A percentile compares a stretch with the other conserved stretches of the same genome.
phyloP scores from a whole-genome alignment of 1,140 invertebrate species.

The Panulirus ornatus region DNA sequence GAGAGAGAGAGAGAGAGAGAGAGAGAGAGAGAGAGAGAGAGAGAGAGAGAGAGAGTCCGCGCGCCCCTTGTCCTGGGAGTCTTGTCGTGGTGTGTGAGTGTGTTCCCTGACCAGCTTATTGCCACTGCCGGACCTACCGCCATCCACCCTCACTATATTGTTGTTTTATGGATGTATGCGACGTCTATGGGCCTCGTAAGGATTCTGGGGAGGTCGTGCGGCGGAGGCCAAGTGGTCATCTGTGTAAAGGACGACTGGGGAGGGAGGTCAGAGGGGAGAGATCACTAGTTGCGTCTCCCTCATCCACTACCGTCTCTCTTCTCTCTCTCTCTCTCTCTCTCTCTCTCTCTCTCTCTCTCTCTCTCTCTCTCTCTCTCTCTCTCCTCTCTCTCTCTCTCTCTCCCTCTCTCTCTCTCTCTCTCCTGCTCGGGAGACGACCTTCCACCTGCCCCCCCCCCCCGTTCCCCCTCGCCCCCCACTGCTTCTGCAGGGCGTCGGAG shows the following conservation, averaged over 20 bases:
- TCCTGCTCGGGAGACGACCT: not conserved
- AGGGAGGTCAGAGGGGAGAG: not conserved
- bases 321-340: not conserved
- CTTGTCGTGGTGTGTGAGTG: not conserved
- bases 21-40: not conserved
- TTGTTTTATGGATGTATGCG: conserved; percentile 30
- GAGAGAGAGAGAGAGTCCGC: no score
- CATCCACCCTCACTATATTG: conserved; percentile 22
- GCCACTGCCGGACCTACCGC: conserved; percentile 12
- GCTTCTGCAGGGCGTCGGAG: not conserved
- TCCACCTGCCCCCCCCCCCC: not conserved
- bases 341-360: not conserved
- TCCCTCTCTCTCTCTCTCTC: not conserved
- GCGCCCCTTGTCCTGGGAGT: no score
- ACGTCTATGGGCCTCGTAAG: conserved; percentile 16
- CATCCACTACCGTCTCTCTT: not conserved
- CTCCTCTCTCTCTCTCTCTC: not conserved
- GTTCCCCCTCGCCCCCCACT: not conserved
- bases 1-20: not conserved
- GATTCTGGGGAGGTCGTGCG: not conserved
- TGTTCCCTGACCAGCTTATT: conserved; percentile 6
- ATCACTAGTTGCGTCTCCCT: not conserved
- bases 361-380: no score
- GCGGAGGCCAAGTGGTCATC: not conserved
- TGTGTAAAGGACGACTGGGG: not conserved